Evolutionary conservation across 2,113 vertebrate genomes (phyloP).

Genomic region (Stomatorhinus ivindoensis): DNA sequence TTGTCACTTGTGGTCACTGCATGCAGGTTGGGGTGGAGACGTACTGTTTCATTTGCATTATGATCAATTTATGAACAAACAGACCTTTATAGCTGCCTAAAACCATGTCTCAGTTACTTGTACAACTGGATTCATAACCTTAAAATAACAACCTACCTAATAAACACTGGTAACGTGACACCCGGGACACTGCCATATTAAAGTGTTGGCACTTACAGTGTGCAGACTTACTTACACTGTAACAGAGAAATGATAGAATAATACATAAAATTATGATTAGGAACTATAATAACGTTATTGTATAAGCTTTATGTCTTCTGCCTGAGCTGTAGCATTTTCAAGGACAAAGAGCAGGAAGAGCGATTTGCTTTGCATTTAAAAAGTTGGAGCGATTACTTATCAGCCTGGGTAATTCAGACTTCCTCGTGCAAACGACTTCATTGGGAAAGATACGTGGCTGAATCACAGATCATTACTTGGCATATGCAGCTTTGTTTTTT

Average conservation of each 20-base stretch:
- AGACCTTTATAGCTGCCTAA: neutral
- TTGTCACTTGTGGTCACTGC: neutral
- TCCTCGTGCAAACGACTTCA: constrained; percentile 24
- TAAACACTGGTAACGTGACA: neutral
- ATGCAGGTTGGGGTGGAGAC: neutral
- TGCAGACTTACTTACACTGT: neutral
- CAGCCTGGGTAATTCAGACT: constrained; percentile 6
- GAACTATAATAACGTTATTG: neutral
- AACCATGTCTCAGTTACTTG: neutral
- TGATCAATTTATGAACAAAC: neutral
- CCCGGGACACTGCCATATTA: neutral
- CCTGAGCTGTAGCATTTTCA: neutral
- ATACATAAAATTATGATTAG: neutral
- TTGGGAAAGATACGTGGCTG: constrained; percentile 23
- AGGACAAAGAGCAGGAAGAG: constrained; percentile 14
- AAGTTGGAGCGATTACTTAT: neutral
- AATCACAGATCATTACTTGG: neutral
- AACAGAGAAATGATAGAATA: neutral
- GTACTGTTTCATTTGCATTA: neutral
- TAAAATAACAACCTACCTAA: neutral
- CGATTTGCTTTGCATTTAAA: constrained; percentile 13
- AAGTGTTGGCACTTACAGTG: neutral
- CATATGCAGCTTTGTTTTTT: neutral
- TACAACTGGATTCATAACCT: neutral
- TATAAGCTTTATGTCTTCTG: neutral